Conservation (phyloP, 1,140 invertebrate species). For the Drosophila miranda region DNA sequence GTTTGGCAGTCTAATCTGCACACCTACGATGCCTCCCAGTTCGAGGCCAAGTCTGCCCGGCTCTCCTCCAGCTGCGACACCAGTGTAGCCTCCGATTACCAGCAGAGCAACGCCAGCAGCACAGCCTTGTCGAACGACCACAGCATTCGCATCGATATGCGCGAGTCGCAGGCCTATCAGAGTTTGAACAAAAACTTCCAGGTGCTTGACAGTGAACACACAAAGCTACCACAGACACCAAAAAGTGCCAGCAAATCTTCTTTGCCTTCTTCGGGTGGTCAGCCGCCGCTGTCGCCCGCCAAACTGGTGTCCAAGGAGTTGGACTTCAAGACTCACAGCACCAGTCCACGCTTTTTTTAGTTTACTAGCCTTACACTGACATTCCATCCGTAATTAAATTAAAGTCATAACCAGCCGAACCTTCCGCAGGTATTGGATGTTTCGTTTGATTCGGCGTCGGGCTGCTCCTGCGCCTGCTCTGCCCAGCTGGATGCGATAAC, state of each 20-base stretch:
- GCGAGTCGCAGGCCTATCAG: conserved; percentile 62
- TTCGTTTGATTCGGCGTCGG: conserved; percentile 53
- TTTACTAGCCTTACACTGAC: conserved; percentile 19
- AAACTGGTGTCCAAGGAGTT: neutral
- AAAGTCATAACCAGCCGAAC: conserved; percentile 41
- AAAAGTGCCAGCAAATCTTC: neutral
- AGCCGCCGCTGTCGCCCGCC: too few relatives aligned
- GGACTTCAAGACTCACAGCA: conserved; percentile 19
- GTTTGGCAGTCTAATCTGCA: conserved; percentile 84
- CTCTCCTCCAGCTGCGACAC: conserved; percentile 46
- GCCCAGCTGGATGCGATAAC: conserved; percentile 54
- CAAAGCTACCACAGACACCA: conserved; percentile 33
- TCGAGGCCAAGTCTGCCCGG: conserved; percentile 54
- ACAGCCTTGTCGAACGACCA: conserved; percentile 51
- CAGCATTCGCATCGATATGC: conserved; percentile 74
- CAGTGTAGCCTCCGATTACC: conserved; percentile 31
- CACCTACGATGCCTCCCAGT: conserved; percentile 68
- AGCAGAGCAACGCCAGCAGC: conserved; percentile 14
- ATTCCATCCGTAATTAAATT: conserved; percentile 1
- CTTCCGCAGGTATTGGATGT: conserved; percentile 70
- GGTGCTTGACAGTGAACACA: conserved; percentile 75
- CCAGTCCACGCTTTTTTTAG: conserved; percentile 19
- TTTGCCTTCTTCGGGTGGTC: neutral
- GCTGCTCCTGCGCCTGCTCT: conserved; percentile 40
- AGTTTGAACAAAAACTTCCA: conserved; percentile 68